phyloP scores from a whole-genome alignment of 2,888 invertebrate genomes.

The Apotomis capreana region DNA sequence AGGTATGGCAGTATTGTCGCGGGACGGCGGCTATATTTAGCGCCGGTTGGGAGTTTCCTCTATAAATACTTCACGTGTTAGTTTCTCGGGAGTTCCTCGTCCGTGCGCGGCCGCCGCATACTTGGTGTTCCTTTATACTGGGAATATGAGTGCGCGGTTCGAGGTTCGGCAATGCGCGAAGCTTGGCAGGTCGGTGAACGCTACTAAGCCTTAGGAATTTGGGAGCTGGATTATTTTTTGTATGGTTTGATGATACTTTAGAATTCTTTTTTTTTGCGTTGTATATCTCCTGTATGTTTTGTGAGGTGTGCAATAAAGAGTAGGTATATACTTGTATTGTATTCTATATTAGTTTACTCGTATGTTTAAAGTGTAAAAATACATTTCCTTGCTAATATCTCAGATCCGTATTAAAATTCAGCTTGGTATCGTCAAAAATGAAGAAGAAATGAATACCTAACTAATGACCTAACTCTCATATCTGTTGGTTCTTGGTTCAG shows the following conservation, averaged over 20 bases:
- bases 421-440: too few species aligned
- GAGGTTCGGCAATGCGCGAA: conserved; percentile 64
- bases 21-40: conserved; percentile 47
- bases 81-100: conserved; percentile 47
- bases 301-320: too few species aligned
- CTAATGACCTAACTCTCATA: too few species aligned
- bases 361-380: too few species aligned
- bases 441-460: too few species aligned
- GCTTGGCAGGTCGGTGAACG: conserved; percentile 67
- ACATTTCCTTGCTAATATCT: too few species aligned
- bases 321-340: too few species aligned
- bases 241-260: background rate
- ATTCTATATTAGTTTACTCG: background rate
- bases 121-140: background rate
- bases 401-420: too few species aligned
- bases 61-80: conserved; percentile 54
- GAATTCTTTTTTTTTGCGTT: background rate
- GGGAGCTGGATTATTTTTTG: background rate
- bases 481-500: too few species aligned
- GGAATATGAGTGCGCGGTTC: conserved; percentile 61
- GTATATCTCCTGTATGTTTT: too few species aligned
- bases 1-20: conserved; percentile 44
- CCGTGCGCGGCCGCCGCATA: background rate
- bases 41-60: conserved; percentile 39
- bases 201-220: background rate